These are phyloP conservation scores for Caerostris darwini DNA, from an alignment of 1,140 invertebrate species.

Conservation along the genomic window DNA sequence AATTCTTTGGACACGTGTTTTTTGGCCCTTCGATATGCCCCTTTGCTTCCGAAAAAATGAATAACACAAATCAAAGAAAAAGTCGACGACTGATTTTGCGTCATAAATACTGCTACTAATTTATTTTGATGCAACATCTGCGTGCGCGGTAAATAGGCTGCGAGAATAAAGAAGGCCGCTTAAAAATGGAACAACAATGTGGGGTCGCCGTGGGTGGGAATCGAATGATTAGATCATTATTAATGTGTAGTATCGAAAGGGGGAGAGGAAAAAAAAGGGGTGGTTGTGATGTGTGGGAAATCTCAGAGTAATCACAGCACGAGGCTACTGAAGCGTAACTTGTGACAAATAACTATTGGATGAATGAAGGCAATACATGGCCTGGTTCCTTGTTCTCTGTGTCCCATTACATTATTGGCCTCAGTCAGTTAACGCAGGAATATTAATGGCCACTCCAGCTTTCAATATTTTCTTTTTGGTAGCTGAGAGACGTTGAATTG, in stretches of 20 bases:
- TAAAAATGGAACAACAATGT: conserved; percentile 58
- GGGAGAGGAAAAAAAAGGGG: not conserved
- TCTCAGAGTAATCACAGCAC: conserved; percentile 61
- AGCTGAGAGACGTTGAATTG: conserved; percentile 65
- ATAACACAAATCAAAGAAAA: not conserved
- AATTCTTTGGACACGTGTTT: conserved; percentile 18
- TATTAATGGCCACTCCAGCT: conserved; percentile 72
- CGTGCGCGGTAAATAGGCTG: conserved; percentile 56
- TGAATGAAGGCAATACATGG: conserved; percentile 67
- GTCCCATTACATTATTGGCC: conserved; percentile 75
- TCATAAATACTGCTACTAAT: conserved; percentile 27
- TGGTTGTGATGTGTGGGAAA: conserved; percentile 23
- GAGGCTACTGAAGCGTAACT: conserved; percentile 47
- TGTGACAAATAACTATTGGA: conserved; percentile 64
- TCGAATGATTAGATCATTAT: conserved; percentile 70
- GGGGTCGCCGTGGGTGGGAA: conserved; percentile 38
- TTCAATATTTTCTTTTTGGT: conserved; percentile 42
- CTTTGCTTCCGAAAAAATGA: not conserved
- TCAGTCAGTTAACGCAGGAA: conserved; percentile 72
- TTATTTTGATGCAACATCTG: conserved; percentile 58
- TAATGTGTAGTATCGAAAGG: conserved; percentile 70
- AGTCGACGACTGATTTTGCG: not conserved
- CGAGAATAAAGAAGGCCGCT: conserved; percentile 37
- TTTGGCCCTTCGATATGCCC: conserved; percentile 1
- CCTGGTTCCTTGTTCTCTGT: conserved; percentile 62